These are phyloP conservation scores for Chloebia gouldiae DNA, from an alignment of 2,113 vertebrate genomes.

Conservation along the genomic window DNA sequence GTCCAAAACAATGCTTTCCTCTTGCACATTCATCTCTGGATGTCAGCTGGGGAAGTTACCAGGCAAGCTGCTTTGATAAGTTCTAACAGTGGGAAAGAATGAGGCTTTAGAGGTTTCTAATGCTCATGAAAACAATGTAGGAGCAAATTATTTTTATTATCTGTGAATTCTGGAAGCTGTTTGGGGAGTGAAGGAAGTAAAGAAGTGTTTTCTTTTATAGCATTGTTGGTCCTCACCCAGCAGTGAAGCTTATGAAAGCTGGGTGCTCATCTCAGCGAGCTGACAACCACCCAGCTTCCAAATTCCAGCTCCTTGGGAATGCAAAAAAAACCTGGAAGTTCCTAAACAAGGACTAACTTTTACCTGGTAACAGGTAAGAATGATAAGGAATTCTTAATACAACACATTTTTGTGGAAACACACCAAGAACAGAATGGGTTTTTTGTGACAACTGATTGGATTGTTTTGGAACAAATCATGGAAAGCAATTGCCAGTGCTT, in stretches of 20 bases:
- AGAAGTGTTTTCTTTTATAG: neutral
- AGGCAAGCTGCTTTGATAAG: constrained; percentile 45
- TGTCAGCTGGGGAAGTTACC: constrained; percentile 49
- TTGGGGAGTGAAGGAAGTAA: neutral
- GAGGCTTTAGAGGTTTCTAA: constrained; percentile 34
- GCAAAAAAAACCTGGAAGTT: neutral
- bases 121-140: constrained; percentile 22
- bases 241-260: neutral
- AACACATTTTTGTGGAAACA: fast-evolving
- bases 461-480: neutral
- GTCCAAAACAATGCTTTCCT: constrained; percentile 41
- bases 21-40: constrained; percentile 43
- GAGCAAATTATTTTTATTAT: constrained; percentile 4
- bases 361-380: neutral
- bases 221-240: neutral
- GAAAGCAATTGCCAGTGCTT: neutral
- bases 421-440: neutral
- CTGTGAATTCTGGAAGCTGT: constrained; percentile 8
- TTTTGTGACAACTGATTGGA: neutral
- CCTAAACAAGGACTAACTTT: neutral
- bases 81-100: constrained; percentile 21
- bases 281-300: neutral
- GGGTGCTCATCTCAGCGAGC: neutral
- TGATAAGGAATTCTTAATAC: neutral
- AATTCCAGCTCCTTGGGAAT: neutral